These are phyloP conservation scores for Dasysyrphus albostriatus DNA, from an alignment of 2,888 invertebrate species.

Conservation along the genomic window DNA sequence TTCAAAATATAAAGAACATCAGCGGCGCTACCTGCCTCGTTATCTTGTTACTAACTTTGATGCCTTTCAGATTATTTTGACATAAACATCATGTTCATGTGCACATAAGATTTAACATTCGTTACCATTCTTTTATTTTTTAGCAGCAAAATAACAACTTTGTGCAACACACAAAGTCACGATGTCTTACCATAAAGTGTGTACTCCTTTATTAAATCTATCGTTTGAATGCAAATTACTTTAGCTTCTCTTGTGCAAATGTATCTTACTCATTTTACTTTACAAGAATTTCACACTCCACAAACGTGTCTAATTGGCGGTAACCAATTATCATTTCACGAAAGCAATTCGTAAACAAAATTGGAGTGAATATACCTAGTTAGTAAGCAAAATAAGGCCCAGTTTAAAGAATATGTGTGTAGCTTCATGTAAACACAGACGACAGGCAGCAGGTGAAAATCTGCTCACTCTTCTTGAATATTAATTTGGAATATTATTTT, in stretches of 20 bases:
- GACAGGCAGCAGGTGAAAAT: conserved; percentile 33
- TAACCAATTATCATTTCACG: conserved; percentile 61
- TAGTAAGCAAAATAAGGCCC: not conserved
- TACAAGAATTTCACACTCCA: conserved; percentile 57
- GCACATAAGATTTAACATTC: conserved; percentile 10
- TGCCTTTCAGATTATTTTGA: conserved; percentile 25
- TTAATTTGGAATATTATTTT: conserved; percentile 20
- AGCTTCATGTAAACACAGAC: not conserved
- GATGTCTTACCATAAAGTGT: not conserved
- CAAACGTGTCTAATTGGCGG: conserved; percentile 65
- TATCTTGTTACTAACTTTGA: conserved; percentile 16
- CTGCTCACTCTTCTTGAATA: conserved; percentile 48
- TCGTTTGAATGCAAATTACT: conserved; percentile 57
- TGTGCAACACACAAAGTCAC: conserved; percentile 43
- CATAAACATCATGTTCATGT: conserved; percentile 14
- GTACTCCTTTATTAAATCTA: not conserved
- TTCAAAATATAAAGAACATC: not conserved
- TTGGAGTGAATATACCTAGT: conserved; percentile 18
- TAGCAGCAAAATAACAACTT: not conserved
- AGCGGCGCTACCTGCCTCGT: conserved; percentile 12
- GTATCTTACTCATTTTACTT: conserved; percentile 23
- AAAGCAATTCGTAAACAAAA: conserved; percentile 10
- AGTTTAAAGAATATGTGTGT: not conserved
- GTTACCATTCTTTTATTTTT: not conserved
- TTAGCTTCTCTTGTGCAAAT: conserved; percentile 28